Evolutionary conservation across 2,888 invertebrate species (phyloP), one percentile per base, ranked within the genome.

Genomic region (Drosophila trichaetosa): DNA sequence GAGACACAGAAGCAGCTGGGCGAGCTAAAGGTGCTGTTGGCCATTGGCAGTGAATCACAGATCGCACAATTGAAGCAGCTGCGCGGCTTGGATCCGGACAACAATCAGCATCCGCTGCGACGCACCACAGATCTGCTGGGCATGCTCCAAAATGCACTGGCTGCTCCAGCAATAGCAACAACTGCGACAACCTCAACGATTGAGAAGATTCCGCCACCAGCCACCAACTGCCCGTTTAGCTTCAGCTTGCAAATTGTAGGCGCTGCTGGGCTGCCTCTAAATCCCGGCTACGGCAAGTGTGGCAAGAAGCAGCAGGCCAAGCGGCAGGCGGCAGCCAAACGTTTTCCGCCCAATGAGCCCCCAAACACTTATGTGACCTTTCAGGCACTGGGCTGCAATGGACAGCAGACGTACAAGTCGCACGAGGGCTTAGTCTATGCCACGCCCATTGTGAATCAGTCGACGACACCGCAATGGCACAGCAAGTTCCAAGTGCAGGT

Each of bases 341-440:
- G 92, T 18, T 90, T 89, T 73, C 88, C 91, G 21, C 85, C 94
- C 60, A 92, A 93, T 27, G 92, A 94, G 18, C 93, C 94, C 56
- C 95, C 95, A 13, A 94, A 94, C 82, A 94, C 94, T 48, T 95
- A 95, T 83, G 95, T 95, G 13, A 95, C 94, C 57, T 95, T 95
- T 88, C 95, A 95, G 85, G 94, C 94, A 4, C 69, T 86, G 11
- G 74, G 73, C 29, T 87, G 90, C 34, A 76, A 87, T 57, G 90
- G 90, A 3, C 74, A 71, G 3, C 74, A 71, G 31, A 89, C 86
- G 6, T 88, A 90, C 46, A 93, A 92, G 68, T 92, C 93, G 2
- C 91, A 91, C 64, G 93, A 93, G 66, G 93, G 93, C 31, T 86
- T 93, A 60, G 93, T 93, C 42, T 93, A 91, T 85, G 92, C 94